Conservation (phyloP, 2,888 invertebrate species). For the Parochlus steinenii region DNA sequence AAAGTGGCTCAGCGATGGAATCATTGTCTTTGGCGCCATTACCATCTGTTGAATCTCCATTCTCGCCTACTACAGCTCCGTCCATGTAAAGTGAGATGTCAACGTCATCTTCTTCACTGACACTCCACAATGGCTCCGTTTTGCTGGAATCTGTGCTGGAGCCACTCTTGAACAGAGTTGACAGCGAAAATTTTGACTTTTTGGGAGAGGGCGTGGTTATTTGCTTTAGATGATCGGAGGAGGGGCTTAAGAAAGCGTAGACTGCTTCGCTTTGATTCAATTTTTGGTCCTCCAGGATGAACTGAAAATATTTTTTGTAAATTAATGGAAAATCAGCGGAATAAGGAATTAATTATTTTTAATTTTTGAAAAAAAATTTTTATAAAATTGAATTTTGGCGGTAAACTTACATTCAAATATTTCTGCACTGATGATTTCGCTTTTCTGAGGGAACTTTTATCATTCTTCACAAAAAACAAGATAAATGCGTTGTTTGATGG, state of each 20-base stretch:
- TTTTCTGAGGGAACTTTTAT: constrained; percentile 62
- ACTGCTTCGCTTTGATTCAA: constrained; percentile 78
- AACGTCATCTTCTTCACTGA: constrained; percentile 56
- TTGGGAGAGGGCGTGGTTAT: constrained; percentile 59
- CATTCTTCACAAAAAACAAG: constrained; percentile 67
- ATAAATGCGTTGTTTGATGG: constrained; percentile 62
- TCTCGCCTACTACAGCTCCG: constrained; percentile 35
- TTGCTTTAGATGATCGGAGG: constrained; percentile 75
- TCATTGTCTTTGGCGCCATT: constrained; percentile 40
- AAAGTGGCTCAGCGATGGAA: constrained; percentile 81
- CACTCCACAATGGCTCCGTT: constrained; percentile 27
- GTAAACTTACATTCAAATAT: constrained; percentile 57
- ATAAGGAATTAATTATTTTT: constrained; percentile 8
- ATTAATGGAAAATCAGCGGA: constrained; percentile 2
- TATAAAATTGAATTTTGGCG: background rate
- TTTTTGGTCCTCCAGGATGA: constrained; percentile 71
- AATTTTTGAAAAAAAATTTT: constrained; percentile 4
- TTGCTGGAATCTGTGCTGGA: constrained; percentile 5
- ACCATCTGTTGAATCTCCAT: constrained; percentile 23
- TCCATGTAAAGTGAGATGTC: constrained; percentile 65
- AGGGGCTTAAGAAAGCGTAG: constrained; percentile 82
- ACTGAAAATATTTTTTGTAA: constrained; percentile 33
- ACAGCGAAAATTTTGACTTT: constrained; percentile 66
- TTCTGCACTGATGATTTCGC: constrained; percentile 69
- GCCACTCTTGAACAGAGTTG: constrained; percentile 72